These are phyloP conservation scores for Catonia carolina DNA, from an alignment of 2,888 invertebrate species.

Conservation along the genomic window DNA sequence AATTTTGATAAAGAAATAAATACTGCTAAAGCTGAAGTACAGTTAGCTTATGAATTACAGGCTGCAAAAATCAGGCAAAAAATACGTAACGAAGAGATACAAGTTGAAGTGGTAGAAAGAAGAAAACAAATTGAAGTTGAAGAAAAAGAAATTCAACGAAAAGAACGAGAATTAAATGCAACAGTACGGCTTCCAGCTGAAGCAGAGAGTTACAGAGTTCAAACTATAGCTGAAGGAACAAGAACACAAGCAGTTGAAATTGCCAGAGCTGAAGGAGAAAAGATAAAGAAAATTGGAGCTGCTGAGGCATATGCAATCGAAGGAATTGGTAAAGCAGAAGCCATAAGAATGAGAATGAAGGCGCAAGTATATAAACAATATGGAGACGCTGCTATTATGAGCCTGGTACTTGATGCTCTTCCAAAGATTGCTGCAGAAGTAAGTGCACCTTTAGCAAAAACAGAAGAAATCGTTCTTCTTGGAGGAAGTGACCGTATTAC, in stretches of 20 bases:
- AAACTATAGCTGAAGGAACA: conserved; percentile 86
- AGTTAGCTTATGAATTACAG: conserved; percentile 91
- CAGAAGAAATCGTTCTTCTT: conserved; percentile 88
- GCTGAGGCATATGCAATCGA: conserved; percentile 88
- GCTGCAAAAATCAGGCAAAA: conserved; percentile 91
- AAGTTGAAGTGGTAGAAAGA: conserved; percentile 92
- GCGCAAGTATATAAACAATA: conserved; percentile 92
- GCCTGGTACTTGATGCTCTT: conserved; percentile 82
- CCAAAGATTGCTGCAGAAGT: conserved; percentile 97
- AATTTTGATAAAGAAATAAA: conserved; percentile 95
- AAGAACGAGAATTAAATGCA: conserved; percentile 82
- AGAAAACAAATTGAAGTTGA: conserved; percentile 94
- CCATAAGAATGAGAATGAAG: conserved; percentile 90
- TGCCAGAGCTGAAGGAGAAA: conserved; percentile 87
- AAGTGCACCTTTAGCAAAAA: conserved; percentile 87
- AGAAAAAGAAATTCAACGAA: conserved; percentile 84
- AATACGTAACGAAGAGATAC: conserved; percentile 94
- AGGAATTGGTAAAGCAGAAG: conserved; percentile 88
- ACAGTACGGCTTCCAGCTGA: conserved; percentile 89
- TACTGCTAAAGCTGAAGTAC: conserved; percentile 94
- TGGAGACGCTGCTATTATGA: conserved; percentile 91
- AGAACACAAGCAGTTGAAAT: conserved; percentile 85
- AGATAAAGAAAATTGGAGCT: conserved; percentile 78
- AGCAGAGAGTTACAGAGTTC: conserved; percentile 85
- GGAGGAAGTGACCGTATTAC: conserved; percentile 43